A percentile compares a stretch with the other conserved stretches of the same genome.
phyloP scores from a whole-genome alignment of 35 echinoderm and acorn worm species.

The Chiridota heheva region DNA sequence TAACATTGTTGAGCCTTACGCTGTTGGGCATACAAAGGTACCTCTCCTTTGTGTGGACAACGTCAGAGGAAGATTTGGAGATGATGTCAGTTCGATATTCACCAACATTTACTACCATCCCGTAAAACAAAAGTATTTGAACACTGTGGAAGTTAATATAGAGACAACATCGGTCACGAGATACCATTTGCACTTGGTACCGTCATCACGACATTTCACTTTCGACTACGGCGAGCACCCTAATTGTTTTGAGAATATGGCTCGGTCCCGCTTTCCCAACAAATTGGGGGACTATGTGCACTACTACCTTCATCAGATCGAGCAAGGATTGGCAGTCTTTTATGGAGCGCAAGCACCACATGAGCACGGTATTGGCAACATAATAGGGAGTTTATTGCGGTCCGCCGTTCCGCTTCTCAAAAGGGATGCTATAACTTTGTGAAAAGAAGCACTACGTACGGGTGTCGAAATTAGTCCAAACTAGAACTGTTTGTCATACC shows the following conservation, averaged over 20 bases:
- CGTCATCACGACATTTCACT: slow-evolving; percentile 60
- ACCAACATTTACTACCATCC: slow-evolving; percentile 53
- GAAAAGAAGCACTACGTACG: slow-evolving; percentile 33
- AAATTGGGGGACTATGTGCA: slow-evolving; percentile 20
- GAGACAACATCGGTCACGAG: slow-evolving; percentile 31
- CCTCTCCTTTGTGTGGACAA: slow-evolving; percentile 47
- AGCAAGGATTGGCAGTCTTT: slow-evolving; percentile 30
- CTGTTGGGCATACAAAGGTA: slow-evolving; percentile 47
- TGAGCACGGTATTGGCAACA: slow-evolving; percentile 29
- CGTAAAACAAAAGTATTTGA: slow-evolving; percentile 54
- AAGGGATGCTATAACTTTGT: slow-evolving; percentile 15
- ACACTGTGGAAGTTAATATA: slow-evolving; percentile 62
- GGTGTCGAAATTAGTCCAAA: slow-evolving; percentile 54
- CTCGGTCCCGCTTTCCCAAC: neutral
- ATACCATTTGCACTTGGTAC: slow-evolving; percentile 46
- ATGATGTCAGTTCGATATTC: slow-evolving; percentile 18
- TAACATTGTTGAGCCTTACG: slow-evolving; percentile 57
- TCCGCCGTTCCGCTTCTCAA: slow-evolving; percentile 37
- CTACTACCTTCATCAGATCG: slow-evolving; percentile 31
- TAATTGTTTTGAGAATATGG: slow-evolving; percentile 26
- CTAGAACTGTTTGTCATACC: slow-evolving; percentile 45
- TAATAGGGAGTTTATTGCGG: slow-evolving; percentile 30
- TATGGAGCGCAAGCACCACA: neutral
- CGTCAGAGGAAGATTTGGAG: slow-evolving; percentile 24
- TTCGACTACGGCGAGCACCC: slow-evolving; percentile 29